Evolutionary conservation across 1,140 invertebrate species (phyloP).

Genomic region (Aphelenchoides avenae): DNA sequence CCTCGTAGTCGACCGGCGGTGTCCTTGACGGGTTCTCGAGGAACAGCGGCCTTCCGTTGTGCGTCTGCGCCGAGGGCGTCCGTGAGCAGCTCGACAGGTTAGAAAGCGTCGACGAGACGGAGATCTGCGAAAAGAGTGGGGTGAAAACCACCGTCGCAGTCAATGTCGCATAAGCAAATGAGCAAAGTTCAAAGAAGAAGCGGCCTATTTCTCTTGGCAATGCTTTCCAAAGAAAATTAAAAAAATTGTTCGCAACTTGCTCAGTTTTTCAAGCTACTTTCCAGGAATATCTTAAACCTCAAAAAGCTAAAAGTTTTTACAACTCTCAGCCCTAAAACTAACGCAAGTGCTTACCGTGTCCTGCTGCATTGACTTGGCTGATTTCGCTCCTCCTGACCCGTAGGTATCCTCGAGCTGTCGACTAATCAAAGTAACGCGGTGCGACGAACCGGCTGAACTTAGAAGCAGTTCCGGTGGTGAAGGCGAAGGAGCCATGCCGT

Average conservation of each 20-base stretch:
- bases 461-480: conserved; percentile 1
- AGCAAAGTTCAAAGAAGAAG: conserved; percentile 8
- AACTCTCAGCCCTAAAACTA: no score
- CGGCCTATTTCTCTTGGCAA: not conserved
- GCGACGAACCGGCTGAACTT: conserved; percentile 23
- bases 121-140: conserved; percentile 42
- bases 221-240: not conserved
- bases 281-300: no score
- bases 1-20: conserved; percentile 56
- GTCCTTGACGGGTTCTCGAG: conserved; percentile 28
- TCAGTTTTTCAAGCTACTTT: no score
- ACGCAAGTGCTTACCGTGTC: conserved; percentile 37
- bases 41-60: conserved; percentile 17
- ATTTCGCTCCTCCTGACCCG: conserved; percentile 8
- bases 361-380: conserved; percentile 25
- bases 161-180: no score
- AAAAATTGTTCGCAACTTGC: not conserved
- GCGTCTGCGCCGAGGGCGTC: conserved; percentile 2
- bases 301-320: no score
- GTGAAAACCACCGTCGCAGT: no score
- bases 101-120: conserved; percentile 39
- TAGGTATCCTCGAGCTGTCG: conserved; percentile 49
- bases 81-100: conserved; percentile 23
- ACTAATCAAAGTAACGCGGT: conserved; percentile 42
- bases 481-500: conserved; percentile 4